phyloP scores from a whole-genome alignment of 2,888 invertebrate species.

The Nomada fabriciana region DNA sequence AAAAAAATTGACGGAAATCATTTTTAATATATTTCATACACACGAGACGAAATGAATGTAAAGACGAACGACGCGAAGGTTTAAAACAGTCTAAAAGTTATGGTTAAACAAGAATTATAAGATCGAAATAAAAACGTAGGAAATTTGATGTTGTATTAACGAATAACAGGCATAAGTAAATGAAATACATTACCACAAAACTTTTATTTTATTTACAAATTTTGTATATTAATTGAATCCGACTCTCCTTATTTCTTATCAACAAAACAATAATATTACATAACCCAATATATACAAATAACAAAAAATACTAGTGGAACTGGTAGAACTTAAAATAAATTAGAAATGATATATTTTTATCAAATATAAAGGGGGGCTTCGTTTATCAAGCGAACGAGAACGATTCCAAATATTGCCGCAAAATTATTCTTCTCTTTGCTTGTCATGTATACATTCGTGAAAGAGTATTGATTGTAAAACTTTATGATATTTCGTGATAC shows the following conservation, averaged over 20 bases:
- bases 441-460: conserved; percentile 17
- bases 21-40: not conserved
- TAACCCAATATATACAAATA: conserved; percentile 57
- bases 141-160: conserved; percentile 53
- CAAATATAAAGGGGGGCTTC: conserved; percentile 30
- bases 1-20: conserved; percentile 18
- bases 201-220: conserved; percentile 58
- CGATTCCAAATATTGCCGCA: conserved; percentile 14
- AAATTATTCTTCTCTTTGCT: conserved; percentile 28
- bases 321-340: conserved; percentile 44
- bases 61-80: not conserved
- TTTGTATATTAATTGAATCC: conserved; percentile 26
- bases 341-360: conserved; percentile 36
- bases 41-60: not conserved
- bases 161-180: conserved; percentile 47
- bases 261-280: conserved; percentile 45
- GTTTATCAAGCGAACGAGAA: conserved; percentile 36
- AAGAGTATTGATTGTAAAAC: conserved; percentile 27
- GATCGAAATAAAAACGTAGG: conserved; percentile 10
- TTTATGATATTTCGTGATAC: conserved; percentile 25
- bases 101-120: not conserved
- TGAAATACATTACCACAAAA: conserved; percentile 39
- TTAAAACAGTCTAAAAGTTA: not conserved
- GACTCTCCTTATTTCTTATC: conserved; percentile 15
- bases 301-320: conserved; percentile 30